phyloP scores from a whole-genome alignment of 2,113 vertebrate species.

The Burhinus bistriatus region DNA sequence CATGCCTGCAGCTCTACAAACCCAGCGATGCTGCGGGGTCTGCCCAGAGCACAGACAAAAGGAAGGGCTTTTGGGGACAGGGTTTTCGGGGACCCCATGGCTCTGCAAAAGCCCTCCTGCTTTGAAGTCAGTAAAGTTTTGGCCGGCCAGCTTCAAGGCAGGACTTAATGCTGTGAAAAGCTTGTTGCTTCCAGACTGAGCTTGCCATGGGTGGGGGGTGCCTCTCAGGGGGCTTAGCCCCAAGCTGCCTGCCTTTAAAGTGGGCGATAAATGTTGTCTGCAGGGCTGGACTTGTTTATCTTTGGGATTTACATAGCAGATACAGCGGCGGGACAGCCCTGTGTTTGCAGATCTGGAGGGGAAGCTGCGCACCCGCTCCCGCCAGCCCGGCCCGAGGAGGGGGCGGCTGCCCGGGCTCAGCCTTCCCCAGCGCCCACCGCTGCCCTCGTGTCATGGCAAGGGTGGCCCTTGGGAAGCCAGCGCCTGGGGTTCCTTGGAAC shows the following conservation, averaged over 20 bases:
- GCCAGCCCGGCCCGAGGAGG: neutral
- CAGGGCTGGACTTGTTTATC: constrained; percentile 41
- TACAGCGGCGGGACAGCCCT: neutral
- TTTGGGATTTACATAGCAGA: constrained; percentile 43
- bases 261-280: constrained; percentile 60
- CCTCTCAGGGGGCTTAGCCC: neutral
- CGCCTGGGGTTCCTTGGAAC: accelerated
- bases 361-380: neutral
- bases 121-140: neutral
- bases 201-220: neutral
- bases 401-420: neutral
- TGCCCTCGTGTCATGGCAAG: accelerated
- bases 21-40: accelerated
- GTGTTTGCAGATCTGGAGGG: neutral
- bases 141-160: neutral
- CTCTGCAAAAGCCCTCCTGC: neutral
- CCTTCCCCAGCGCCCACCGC: neutral
- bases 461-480: neutral
- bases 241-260: neutral
- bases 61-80: neutral
- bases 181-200: neutral
- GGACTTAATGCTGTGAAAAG: neutral
- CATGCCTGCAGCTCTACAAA: accelerated
- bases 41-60: neutral
- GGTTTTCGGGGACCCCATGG: neutral